Base-by-base conservation (phyloP, 1,140 invertebrate genomes). In the Drosophila sulfurigaster region DNA sequence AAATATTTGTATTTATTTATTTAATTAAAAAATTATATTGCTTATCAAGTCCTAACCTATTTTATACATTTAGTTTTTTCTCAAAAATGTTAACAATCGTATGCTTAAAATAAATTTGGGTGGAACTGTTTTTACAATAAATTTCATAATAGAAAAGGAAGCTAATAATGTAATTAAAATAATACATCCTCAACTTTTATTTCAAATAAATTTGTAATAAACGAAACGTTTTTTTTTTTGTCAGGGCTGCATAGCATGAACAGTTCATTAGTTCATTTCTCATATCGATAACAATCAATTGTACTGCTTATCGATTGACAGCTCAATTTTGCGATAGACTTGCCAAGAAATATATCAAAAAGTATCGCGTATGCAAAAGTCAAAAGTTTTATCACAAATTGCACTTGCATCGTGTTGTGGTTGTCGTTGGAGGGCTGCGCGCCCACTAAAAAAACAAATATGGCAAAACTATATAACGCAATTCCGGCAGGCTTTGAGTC, bases 401-500 rank as follows among this genome's bases (percentile, higher is more conserved):
- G 59, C 72, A 70, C 43, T 56, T 75, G 67, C 66, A 58, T 41
- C 30, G 57, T 43, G 32, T n/a, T 65, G 59, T 62, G 15, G 35
- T 38, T 38, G 35, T 38, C 10, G 35, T 38, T 38, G 35, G 16
- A 38, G 72, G 51, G 51, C 68, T 68, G 51, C 51, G 58, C 58
- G 66, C 72, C 66, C 72, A 64, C 58, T 51, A 72, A 74, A 38
- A 38, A 32, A 7, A 10, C 20, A 38, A 68, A 48, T 52, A 79
- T 80, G 68, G 75, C 65, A 49, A 68, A 75, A 48, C 56, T 57
- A 20, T 51, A 45, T 43, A 78, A 68, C 10, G 71, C 67, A 52
- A 63, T 92, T 25, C 91, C 91, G 58, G 91, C 75, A 49, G 91
- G 91, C 57, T 78, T 65, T 35, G 91, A 91, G 64, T 82, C 82